Base-by-base conservation (phyloP, 1,140 invertebrate species). In the Pogonus chalceus region DNA sequence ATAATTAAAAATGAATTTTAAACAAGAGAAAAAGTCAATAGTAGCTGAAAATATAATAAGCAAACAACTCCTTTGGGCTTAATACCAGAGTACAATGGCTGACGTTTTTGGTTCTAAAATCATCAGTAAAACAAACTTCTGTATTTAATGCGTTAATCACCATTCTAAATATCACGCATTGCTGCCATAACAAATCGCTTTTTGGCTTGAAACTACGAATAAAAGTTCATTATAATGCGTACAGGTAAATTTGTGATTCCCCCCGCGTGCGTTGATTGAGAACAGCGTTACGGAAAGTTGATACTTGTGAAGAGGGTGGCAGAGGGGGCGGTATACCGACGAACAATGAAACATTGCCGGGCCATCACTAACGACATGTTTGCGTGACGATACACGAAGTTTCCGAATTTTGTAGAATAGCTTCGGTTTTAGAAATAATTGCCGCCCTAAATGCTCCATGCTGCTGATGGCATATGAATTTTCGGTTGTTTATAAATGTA, bases 371-470 rank as follows among this genome's bases (percentile, higher is more conserved):
- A 43, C 37, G 37, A 43, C 37, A 43, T 9, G 37, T 43, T 43
- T 18, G 37, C 37, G 37, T 43, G 37, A 43, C 37, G 9, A 18
- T 18, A 43, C 18, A 43, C 37, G 18, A 43, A 43, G 9, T 43
- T 43, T 43, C 37, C 37, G 37, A 43, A 43, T 43, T 43, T 43
- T 43, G 37, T 43, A 43, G 37, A 43, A 43, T 43, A 43, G 18
- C 37, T 43, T 43, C 37, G 37, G 37, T 43, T 43, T 43, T 43
- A 43, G 37, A 43, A 43, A 43, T 43, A 43, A 43, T 43, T 43
- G 37, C 37, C 18, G 37, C 9, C 37, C 37, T 43, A 43, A 43
- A 43, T 43, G 37, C 37, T 43, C 18, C 37, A 43, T 43, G 37
- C 9, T 43, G 3, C 37, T 43, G 37, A 43, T 43, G 37, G 37